A percentile compares a stretch with the other conserved stretches of the same genome.
Conservation (phyloP, 2,113 vertebrate species). For the Narcine bancroftii region DNA sequence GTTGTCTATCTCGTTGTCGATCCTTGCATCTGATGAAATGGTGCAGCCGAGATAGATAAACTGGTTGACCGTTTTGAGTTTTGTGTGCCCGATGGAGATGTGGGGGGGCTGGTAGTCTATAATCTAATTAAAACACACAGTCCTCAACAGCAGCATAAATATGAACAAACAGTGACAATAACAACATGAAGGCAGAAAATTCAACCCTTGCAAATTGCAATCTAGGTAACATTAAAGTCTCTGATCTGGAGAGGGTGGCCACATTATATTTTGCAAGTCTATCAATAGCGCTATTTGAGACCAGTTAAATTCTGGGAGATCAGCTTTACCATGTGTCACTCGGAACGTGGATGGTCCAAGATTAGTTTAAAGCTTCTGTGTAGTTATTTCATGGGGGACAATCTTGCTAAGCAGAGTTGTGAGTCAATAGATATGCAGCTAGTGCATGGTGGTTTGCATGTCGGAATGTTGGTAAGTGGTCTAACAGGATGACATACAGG, state of each 20-base stretch:
- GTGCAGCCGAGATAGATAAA: too few species aligned
- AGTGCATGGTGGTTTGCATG: not conserved
- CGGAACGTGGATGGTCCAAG: not conserved
- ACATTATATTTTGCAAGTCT: not conserved
- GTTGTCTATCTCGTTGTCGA: too few species aligned
- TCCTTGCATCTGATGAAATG: too few species aligned
- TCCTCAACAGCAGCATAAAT: not conserved
- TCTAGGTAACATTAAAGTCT: not conserved
- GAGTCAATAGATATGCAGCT: not conserved
- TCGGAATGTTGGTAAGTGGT: not conserved
- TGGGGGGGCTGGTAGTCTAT: too few species aligned
- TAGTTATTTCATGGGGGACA: too few species aligned
- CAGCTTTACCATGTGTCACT: not conserved
- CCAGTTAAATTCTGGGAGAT: not conserved
- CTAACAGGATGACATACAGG: not conserved
- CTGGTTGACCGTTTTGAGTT: too few species aligned
- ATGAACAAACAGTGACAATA: not conserved
- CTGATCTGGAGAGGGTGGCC: not conserved
- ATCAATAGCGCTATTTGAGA: not conserved
- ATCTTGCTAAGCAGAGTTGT: not conserved
- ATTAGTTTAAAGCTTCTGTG: not conserved
- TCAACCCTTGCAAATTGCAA: not conserved
- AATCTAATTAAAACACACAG: constrained; percentile 2
- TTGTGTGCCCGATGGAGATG: too few species aligned
- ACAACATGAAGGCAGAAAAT: not conserved